Conservation (phyloP, 2,888 invertebrate genomes). For the Malthinus flaveolus region DNA sequence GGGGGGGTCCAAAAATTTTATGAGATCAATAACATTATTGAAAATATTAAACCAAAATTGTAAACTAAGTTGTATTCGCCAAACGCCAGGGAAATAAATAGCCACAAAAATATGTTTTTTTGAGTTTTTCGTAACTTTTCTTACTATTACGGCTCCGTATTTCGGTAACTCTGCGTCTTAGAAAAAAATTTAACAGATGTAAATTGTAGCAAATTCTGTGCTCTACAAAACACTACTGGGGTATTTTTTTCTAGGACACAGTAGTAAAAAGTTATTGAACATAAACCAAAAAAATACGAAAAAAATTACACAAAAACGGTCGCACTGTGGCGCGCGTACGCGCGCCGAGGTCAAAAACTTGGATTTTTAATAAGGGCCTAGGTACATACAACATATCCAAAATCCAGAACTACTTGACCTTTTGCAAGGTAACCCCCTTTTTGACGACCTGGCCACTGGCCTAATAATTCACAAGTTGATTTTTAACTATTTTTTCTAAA, state of each 20-base stretch:
- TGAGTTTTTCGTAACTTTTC: too few species aligned
- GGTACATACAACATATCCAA: background rate
- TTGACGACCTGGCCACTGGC: too few species aligned
- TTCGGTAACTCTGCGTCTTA: background rate
- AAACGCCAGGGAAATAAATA: too few species aligned
- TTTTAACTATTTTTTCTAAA: too few species aligned
- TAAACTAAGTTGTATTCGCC: too few species aligned
- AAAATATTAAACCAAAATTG: too few species aligned
- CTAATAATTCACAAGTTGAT: too few species aligned
- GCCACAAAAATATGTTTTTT: too few species aligned
- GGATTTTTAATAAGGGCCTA: background rate
- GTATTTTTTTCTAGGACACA: background rate
- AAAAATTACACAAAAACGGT: background rate
- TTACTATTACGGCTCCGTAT: too few species aligned
- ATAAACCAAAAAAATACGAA: background rate
- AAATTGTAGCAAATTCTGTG: background rate
- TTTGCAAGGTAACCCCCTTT: background rate
- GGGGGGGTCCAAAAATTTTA: too few species aligned
- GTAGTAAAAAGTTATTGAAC: background rate
- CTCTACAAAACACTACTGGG: background rate
- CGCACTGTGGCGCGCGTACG: background rate
- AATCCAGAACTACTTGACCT: background rate
- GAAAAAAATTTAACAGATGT: background rate
- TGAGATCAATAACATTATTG: too few species aligned
- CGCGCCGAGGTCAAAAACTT: background rate